Evolutionary conservation across 2,113 vertebrate genomes (phyloP).

Genomic region (Cacatua alba): DNA sequence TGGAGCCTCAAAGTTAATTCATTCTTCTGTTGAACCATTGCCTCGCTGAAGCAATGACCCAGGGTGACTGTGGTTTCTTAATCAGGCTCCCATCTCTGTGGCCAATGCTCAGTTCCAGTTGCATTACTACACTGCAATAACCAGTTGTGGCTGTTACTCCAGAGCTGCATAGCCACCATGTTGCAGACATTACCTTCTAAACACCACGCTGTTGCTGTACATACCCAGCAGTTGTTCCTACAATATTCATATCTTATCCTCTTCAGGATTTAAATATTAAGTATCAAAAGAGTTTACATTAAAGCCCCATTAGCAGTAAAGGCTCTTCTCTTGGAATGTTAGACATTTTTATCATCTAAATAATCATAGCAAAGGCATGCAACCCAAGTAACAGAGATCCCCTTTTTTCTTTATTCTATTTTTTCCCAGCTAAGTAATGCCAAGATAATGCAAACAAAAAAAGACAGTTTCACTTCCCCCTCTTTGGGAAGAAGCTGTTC

Average conservation of each 20-base stretch:
- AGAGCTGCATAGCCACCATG: neutral
- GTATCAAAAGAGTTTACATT: neutral
- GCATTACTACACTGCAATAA: neutral
- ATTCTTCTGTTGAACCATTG: neutral
- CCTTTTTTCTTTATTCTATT: neutral
- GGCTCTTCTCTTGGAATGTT: neutral
- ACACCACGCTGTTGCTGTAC: neutral
- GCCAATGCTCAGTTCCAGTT: neutral
- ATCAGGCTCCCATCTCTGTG: neutral
- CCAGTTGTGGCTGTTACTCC: neutral
- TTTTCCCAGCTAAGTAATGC: neutral
- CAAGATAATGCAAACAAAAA: neutral
- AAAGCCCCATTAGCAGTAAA: neutral
- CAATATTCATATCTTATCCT: neutral
- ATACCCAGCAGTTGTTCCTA: neutral
- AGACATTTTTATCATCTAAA: neutral
- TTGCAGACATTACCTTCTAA: neutral
- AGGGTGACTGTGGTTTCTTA: neutral
- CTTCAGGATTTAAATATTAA: neutral
- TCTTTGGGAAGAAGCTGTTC: neutral
- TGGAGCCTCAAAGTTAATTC: neutral
- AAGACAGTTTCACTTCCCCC: neutral
- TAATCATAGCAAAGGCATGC: neutral
- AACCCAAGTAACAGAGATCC: neutral
- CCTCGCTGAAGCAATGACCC: neutral